Conservation (phyloP, 2,113 vertebrate species). For the Hyperopisus bebe region DNA sequence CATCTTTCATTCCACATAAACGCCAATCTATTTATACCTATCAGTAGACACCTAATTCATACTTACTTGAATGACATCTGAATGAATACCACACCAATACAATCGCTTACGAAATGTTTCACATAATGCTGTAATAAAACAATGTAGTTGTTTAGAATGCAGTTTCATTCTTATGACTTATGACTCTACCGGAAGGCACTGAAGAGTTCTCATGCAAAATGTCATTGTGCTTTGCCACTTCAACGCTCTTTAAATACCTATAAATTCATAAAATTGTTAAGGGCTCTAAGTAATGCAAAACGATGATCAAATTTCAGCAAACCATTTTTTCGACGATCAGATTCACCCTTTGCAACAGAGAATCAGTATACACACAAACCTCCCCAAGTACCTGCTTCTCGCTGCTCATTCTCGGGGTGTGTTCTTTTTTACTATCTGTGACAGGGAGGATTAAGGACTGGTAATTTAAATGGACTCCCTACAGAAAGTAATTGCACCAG, state of each 20-base stretch:
- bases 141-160: not conserved
- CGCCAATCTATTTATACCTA: not conserved
- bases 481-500: not conserved
- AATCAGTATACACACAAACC: not conserved
- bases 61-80: not conserved
- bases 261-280: not conserved
- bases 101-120: not conserved
- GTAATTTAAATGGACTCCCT: not conserved
- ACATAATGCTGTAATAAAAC: not conserved
- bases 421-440: not conserved
- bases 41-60: not conserved
- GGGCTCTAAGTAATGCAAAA: not conserved
- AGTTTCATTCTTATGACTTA: not conserved
- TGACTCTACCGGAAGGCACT: not conserved
- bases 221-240: not conserved
- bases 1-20: not conserved
- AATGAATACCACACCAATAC: not conserved
- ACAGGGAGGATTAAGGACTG: not conserved
- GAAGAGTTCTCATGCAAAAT: not conserved
- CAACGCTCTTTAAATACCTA: not conserved
- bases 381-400: not conserved
- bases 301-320: not conserved
- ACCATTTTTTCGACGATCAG: not conserved
- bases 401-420: not conserved
- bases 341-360: not conserved